Base-by-base conservation (phyloP, 1,140 invertebrate species). In the Conus betulinus region DNA sequence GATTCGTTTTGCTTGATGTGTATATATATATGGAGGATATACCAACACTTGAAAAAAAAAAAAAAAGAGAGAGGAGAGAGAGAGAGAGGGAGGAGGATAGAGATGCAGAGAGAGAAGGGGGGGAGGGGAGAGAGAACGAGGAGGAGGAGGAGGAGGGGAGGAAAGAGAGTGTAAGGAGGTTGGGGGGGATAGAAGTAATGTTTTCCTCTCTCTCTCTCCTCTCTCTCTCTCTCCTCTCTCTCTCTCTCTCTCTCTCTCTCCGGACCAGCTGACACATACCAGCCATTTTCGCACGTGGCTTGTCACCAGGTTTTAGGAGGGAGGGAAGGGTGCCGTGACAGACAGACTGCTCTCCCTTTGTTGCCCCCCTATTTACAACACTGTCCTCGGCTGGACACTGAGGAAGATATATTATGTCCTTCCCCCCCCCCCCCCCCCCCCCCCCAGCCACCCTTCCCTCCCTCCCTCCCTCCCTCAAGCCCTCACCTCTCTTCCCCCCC, bases 211-310 rank as follows among this genome's bases (percentile, higher is more conserved):
- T n/a, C n/a, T n/a, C n/a, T n/a, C n/a, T n/a, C n/a, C n/a, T n/a
- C n/a, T n/a, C n/a, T n/a, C n/a, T n/a, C n/a, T n/a, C n/a, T n/a
- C n/a, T n/a, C 8, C 71, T 74, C 71, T 25, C 71, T 25, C 71
- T 25, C 71, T 25, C 71, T 25, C 20, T n/a, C 71, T 76, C 71
- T 25, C 71, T 76, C 71, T 23, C 1, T 4, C 71, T 23, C 71
- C 1, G 8, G 13, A 1, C 2, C 27, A 27, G 76, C 2, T 84
- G 82, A 84, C 82, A 84, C 82, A 84, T 84, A 67, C 82, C 82
- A 84, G 55, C 82, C 82, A 84, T 84, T 84, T 84, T 63, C 82
- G 82, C 82, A 84, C 82, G 82, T 84, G 60, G 55, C 82, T 25
- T 84, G 55, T 84, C 57, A 53, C 7, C 7, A 20, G 5, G 82